Conservation (phyloP, 2,113 vertebrate genomes). For the Oxyura jamaicensis region DNA sequence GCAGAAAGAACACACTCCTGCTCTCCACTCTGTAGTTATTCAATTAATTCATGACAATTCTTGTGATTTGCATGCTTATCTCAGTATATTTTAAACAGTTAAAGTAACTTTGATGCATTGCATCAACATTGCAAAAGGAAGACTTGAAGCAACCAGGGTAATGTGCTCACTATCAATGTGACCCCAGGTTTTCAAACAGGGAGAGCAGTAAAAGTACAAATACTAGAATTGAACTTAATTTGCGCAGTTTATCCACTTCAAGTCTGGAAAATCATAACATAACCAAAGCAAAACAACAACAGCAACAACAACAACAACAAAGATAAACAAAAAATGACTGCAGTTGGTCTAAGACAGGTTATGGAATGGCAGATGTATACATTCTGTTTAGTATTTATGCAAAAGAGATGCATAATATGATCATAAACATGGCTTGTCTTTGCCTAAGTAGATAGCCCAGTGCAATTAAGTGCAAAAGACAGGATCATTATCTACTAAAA, state of each 20-base stretch:
- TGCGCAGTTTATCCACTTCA: not conserved
- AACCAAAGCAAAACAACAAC: not conserved
- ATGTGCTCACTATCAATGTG: not conserved
- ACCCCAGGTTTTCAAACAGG: not conserved
- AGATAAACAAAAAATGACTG: not conserved
- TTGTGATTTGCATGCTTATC: slow-evolving; percentile 33
- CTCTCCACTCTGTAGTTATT: not conserved
- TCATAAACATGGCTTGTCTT: not conserved
- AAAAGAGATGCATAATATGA: not conserved
- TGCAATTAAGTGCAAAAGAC: not conserved
- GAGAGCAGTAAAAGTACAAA: not conserved
- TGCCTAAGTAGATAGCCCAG: not conserved
- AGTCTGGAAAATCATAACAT: not conserved
- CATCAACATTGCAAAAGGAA: slow-evolving; percentile 28
- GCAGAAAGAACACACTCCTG: slow-evolving; percentile 3
- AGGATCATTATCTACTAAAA: not conserved
- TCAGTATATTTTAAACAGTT: slow-evolving; percentile 39
- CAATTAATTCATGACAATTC: not conserved
- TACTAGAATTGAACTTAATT: not conserved
- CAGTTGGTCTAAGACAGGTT: not conserved
- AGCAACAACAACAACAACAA: no score
- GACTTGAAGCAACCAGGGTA: not conserved
- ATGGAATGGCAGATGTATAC: no score
- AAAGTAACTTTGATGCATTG: slow-evolving; percentile 37
- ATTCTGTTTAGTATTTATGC: not conserved